These are phyloP conservation scores for Chiridota heheva DNA, from an alignment of 35 echinoderm and acorn worm genomes.

Conservation along the genomic window DNA sequence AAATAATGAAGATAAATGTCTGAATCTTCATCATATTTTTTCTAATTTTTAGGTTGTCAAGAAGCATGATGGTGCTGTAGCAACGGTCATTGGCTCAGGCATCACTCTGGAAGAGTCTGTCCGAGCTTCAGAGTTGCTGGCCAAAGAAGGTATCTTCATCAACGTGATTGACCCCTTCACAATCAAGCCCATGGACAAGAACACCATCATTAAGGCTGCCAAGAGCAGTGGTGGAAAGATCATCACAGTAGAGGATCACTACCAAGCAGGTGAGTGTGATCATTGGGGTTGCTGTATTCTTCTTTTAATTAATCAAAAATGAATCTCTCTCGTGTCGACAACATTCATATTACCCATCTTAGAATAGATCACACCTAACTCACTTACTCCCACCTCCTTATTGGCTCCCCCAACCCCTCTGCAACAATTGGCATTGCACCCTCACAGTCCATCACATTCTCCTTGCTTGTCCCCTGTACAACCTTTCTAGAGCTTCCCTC, in stretches of 20 bases:
- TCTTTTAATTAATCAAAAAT: background rate
- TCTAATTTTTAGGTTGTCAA: slow-evolving; percentile 56
- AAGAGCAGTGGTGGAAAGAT: slow-evolving; percentile 79
- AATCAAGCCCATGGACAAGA: slow-evolving; percentile 85
- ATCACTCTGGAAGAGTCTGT: slow-evolving; percentile 78
- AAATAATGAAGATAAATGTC: too few species aligned
- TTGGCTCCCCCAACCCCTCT: too few species aligned
- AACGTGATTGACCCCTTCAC: slow-evolving; percentile 93
- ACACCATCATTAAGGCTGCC: slow-evolving; percentile 59
- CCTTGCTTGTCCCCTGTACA: too few species aligned
- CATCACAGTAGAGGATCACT: slow-evolving; percentile 95
- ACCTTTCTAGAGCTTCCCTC: too few species aligned
- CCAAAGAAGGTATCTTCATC: slow-evolving; percentile 70
- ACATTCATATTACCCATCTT: too few species aligned
- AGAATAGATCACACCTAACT: too few species aligned
- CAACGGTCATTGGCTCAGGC: slow-evolving; percentile 78
- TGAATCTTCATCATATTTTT: too few species aligned
- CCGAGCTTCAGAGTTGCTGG: slow-evolving; percentile 56
- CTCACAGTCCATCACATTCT: too few species aligned
- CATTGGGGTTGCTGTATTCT: background rate
- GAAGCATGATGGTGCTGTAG: slow-evolving; percentile 55
- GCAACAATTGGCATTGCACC: too few species aligned
- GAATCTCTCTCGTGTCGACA: background rate
- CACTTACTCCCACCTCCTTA: too few species aligned
- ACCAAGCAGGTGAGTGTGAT: slow-evolving; percentile 64